Base-by-base conservation (phyloP, 37 sponge, comb jelly and placozoan species). In the Diacarnus erythraeanus region DNA sequence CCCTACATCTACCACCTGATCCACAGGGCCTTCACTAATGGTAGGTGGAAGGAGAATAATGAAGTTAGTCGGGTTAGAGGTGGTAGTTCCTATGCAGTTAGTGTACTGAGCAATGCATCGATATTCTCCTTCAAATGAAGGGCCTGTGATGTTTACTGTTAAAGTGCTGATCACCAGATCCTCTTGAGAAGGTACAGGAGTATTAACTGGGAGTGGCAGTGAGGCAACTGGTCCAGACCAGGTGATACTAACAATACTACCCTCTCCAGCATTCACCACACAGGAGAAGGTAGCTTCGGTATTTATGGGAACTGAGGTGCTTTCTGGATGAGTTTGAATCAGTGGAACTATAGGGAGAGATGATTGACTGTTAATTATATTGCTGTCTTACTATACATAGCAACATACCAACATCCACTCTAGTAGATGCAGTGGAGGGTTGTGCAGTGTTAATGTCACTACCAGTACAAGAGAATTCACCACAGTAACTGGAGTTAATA, bases 241-340 rank as follows among this genome's bases (percentile, higher is more conserved):
- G 12, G 67, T 65, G 66, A 74, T 44, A 21, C 30, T 33, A 31
- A 72, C 39, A 8, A 27, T n/a, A 5, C 43, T 37, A n/a, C 33
- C 33, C 41, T 40, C 67, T 43, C 86, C 78, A 29, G 72, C 79
- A 18, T 33, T 47, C 9, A 78, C 54, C 0, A 61, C 37, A 54
- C 86, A 85, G 38, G 64, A 63, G 25, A 85, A 72, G 27, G 17
- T 78, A 56, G 38, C 67, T 2, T 67, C 65, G 5, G n/a, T 37
- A 1, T 26, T 60, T 75, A 44, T 5, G 12, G 38, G 64, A 2
- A 47, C 59, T 71, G 54, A 33, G 3, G 42, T 3, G 65, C 34
- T 38, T 5, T 40, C 47, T 66, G 78, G 67, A 66, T 27, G 23
- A 6, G 61, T 36, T 10, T 41, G 2, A 2, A 66, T 78, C 33